A percentile compares a stretch with the other conserved stretches of the same genome.
Conservation (phyloP, 2,797 vertebrate species). For the Diceros bicornis region DNA sequence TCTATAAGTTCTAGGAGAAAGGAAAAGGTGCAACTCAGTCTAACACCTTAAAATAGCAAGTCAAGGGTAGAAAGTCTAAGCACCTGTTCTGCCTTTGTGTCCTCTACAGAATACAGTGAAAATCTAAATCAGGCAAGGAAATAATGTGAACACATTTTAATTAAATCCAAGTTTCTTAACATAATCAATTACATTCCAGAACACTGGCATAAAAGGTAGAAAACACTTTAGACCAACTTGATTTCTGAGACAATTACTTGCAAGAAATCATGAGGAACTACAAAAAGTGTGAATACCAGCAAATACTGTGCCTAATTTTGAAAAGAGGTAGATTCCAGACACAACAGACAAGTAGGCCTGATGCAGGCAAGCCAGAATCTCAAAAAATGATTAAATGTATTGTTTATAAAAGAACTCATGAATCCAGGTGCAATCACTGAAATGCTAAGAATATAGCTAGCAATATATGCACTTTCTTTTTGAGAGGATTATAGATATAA, state of each 20-base stretch:
- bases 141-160: neutral
- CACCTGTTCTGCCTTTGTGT: neutral
- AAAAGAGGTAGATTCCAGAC: neutral
- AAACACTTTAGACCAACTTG: neutral
- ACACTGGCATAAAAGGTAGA: neutral
- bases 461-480: neutral
- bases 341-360: neutral
- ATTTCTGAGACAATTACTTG: constrained; percentile 36
- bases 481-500: neutral
- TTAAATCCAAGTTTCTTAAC: neutral
- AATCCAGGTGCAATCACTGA: neutral
- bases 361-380: neutral
- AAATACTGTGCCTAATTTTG: neutral
- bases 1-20: neutral
- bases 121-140: neutral
- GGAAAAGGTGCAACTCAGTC: neutral
- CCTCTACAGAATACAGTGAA: constrained; percentile 1
- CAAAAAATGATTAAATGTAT: neutral
- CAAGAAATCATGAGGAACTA: neutral
- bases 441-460: neutral
- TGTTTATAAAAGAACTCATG: neutral
- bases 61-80: neutral
- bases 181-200: neutral
- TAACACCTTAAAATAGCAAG: constrained; percentile 30
- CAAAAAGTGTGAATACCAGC: neutral